Base-by-base conservation (phyloP, 2,113 vertebrate species). In the Oreochromis niloticus region DNA sequence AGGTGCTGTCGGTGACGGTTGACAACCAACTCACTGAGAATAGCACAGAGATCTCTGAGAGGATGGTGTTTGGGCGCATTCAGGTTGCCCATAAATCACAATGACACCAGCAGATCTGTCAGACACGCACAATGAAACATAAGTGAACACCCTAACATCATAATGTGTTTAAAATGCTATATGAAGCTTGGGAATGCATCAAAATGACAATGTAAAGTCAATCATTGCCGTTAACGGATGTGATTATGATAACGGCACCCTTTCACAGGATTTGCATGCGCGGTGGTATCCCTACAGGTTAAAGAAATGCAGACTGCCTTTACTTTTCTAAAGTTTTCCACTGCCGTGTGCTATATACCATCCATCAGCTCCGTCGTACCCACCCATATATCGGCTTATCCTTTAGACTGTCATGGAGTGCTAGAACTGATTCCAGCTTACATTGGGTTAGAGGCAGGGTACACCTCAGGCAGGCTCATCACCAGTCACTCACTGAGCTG, bases 21-120 rank as follows among this genome's bases (percentile, higher is more conserved):
- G 88, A 87, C 80, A 34, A 52, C 79, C 6, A 63, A 90, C 61
- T 89, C 89, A 56, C 75, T 36, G 78, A 78, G 85, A 87, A 85
- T 50, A 89, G 56, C 57, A 75, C 54, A 19, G 73, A 86, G 86
- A 56, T 43, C 84, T 75, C 63, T 81, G 84, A 83, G 80, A 90
- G 83, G 88, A 85, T 30, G 81, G 56, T 86, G 84, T 81, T 78
- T 39, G 86, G 82, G 68, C 81, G 82, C 80, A 56, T 41, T 73
- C 50, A 63, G 80, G 85, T 68, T 36, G 79, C 57, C 43, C 87
- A 93, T 93, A 88, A 89, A 92, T 94, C 91, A 89, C 78, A 22
- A 17, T 36, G 39, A 87, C 87, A 89, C 85, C 46, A 55, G 50
- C 75, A 52, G 85, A 87, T 85, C 79, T 61, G 61, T 36, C 56